Conservation (phyloP, 2,113 vertebrate genomes). For the Cyphomyrus plagiostoma region DNA sequence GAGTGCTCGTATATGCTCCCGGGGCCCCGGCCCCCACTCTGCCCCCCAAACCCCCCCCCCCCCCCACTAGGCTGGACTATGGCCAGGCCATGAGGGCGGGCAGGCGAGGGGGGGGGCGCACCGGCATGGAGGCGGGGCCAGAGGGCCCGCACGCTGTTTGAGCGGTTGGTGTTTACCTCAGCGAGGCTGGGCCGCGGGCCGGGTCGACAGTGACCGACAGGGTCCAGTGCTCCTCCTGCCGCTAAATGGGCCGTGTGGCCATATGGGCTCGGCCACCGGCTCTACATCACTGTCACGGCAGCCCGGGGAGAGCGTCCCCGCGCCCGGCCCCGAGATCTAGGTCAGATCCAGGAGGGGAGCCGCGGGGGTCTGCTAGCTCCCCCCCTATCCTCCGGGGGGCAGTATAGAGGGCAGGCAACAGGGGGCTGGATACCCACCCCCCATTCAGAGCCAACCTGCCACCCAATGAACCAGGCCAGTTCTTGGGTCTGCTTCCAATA, state of each 20-base stretch:
- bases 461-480: neutral
- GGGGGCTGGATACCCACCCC: neutral
- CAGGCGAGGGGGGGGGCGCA: slow-evolving; percentile 33
- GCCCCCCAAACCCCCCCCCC: slow-evolving; percentile 52
- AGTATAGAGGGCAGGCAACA: neutral
- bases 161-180: slow-evolving; percentile 29
- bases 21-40: slow-evolving; percentile 48
- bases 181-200: slow-evolving; percentile 34
- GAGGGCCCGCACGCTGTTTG: slow-evolving; percentile 18
- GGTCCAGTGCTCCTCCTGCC: slow-evolving; percentile 63
- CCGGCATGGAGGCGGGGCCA: slow-evolving; percentile 14
- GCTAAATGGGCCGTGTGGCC: slow-evolving; percentile 67
- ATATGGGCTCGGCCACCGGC: slow-evolving; percentile 61
- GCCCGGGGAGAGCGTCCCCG: neutral
- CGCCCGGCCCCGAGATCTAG: slow-evolving; percentile 19
- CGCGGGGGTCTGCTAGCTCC: neutral
- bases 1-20: too few relatives aligned
- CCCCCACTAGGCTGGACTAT: slow-evolving; percentile 31
- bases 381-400: neutral
- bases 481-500: slow-evolving; percentile 24
- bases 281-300: slow-evolving; percentile 53
- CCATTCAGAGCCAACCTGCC: neutral
- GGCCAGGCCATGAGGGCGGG: slow-evolving; percentile 44
- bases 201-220: slow-evolving; percentile 63
- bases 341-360: slow-evolving; percentile 20